phyloP scores from a whole-genome alignment of 2,888 invertebrate genomes.

The Euzetes globulus region DNA sequence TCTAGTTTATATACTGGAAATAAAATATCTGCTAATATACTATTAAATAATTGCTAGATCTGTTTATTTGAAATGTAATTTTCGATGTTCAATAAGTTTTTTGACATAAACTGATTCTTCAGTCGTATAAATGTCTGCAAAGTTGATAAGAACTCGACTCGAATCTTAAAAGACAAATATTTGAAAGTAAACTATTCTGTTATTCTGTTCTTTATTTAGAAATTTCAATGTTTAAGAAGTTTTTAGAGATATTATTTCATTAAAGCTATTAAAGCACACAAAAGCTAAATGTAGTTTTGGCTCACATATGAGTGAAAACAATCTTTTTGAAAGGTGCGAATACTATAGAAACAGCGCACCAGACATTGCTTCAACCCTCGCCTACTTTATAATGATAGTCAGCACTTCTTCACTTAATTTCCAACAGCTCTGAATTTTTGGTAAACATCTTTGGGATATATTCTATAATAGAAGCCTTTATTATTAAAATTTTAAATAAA shows the following conservation, averaged over 20 bases:
- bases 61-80: too few species aligned
- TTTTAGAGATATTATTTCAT: background rate
- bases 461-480: too few species aligned
- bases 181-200: background rate
- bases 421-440: background rate
- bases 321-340: background rate
- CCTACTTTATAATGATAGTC: background rate
- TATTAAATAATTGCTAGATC: too few species aligned
- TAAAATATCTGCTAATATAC: too few species aligned
- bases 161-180: background rate
- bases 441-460: too few species aligned
- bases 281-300: constrained; percentile 12
- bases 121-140: too few species aligned
- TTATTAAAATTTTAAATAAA: too few species aligned
- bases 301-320: background rate
- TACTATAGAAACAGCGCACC: background rate
- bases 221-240: background rate
- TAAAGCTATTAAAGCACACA: background rate
- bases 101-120: too few species aligned
- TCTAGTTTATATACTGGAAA: too few species aligned
- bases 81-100: too few species aligned
- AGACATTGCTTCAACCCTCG: background rate
- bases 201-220: constrained; percentile 5
- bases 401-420: background rate
- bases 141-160: background rate